phyloP scores from a whole-genome alignment of 2,888 invertebrate species.

The Oasisia sp. region DNA sequence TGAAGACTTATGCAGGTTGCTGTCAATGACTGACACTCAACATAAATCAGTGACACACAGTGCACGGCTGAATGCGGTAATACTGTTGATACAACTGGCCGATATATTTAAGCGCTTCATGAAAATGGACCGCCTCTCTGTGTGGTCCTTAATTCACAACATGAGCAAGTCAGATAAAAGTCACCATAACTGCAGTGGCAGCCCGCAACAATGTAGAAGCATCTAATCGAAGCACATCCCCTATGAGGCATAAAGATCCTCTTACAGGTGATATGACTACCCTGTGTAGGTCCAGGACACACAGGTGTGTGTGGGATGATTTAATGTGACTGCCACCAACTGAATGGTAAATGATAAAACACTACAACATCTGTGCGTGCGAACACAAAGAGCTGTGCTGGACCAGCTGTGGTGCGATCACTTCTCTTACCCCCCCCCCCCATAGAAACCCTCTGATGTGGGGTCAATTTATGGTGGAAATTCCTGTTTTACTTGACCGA shows the following conservation, averaged over 20 bases:
- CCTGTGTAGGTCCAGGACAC: background rate
- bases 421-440: background rate
- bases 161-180: too few species aligned
- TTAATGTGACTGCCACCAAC: background rate
- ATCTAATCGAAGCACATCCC: background rate
- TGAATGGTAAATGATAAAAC: background rate
- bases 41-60: background rate
- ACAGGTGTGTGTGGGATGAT: background rate
- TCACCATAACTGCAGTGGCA: too few species aligned
- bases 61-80: background rate
- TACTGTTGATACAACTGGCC: background rate
- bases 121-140: background rate
- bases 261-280: background rate
- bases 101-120: background rate
- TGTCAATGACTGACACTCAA: background rate
- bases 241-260: background rate
- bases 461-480: background rate
- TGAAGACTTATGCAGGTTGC: background rate
- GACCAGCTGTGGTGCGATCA: background rate
- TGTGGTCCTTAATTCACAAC: too few species aligned
- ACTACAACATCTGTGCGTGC: background rate
- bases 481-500: background rate
- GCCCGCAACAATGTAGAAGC: too few species aligned
- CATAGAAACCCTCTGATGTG: background rate
- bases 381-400: background rate